Evolutionary conservation across 2,113 vertebrate genomes (phyloP).

Genomic region (Nettapus auritus): DNA sequence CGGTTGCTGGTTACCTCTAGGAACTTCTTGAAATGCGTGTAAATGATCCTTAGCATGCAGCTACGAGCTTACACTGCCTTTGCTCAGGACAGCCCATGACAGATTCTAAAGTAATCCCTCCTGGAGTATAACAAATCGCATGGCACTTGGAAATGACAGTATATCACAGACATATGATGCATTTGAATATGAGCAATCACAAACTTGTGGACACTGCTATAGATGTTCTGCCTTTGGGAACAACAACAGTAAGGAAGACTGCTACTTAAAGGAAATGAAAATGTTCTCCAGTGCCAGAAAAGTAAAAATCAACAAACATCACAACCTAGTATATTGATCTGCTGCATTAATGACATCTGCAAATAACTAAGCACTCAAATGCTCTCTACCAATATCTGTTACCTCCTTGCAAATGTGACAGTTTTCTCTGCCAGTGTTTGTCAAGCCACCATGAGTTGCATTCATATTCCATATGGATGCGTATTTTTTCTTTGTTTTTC

Average conservation of each 20-base stretch:
- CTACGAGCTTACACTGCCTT: not conserved
- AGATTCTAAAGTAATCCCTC: not conserved
- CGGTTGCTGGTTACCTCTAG: not conserved
- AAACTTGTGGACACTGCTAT: not conserved
- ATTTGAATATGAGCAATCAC: not conserved
- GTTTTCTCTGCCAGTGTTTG: slow-evolving; percentile 3
- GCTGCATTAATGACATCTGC: not conserved
- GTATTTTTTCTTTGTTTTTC: slow-evolving; percentile 48
- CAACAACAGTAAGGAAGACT: not conserved
- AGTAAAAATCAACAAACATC: not conserved
- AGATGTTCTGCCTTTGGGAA: not conserved
- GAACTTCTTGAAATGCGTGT: not conserved
- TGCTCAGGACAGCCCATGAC: not conserved
- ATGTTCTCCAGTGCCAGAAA: not conserved
- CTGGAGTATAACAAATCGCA: not conserved
- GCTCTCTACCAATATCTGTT: not conserved
- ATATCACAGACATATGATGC: not conserved
- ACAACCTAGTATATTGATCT: not conserved
- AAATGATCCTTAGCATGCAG: not conserved
- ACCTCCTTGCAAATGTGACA: not conserved
- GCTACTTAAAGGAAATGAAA: not conserved
- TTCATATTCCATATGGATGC: slow-evolving; percentile 18
- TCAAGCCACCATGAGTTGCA: not conserved
- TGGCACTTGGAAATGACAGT: not conserved
- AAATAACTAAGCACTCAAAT: not conserved